A percentile compares a stretch with the other conserved stretches of the same genome.
Evolutionary conservation across 2,888 invertebrate species (phyloP).

Genomic region (Sphaerophoria rueppellii): DNA sequence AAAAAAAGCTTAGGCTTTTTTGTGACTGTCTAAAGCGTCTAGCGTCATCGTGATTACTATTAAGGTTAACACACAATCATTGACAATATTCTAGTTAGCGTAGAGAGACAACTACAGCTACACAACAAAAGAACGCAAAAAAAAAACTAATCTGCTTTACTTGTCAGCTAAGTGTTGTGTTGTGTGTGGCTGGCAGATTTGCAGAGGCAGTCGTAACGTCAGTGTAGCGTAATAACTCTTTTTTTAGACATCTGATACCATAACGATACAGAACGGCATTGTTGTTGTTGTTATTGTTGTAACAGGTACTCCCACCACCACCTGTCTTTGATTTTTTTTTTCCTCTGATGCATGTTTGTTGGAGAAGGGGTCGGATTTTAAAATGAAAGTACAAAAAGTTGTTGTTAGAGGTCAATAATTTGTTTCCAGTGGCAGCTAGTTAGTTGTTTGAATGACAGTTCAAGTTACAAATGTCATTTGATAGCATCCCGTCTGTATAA

Average conservation of each 20-base stretch:
- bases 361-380: not conserved
- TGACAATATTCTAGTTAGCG: slow-evolving; percentile 8
- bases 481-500: too few species aligned
- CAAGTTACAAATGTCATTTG: too few species aligned
- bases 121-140: too few species aligned
- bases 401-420: not conserved
- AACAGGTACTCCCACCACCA: slow-evolving; percentile 66
- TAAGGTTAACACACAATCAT: slow-evolving; percentile 41
- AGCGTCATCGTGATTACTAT: slow-evolving; percentile 7
- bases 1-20: slow-evolving; percentile 50
- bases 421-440: too few species aligned
- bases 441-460: too few species aligned
- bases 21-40: slow-evolving; percentile 13
- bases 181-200: slow-evolving; percentile 29
- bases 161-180: slow-evolving; percentile 39
- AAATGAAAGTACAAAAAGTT: not conserved
- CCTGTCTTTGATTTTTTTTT: not conserved
- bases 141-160: slow-evolving; percentile 59
- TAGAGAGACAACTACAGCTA: slow-evolving; percentile 4
- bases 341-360: slow-evolving; percentile 46
- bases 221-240: slow-evolving; percentile 72
- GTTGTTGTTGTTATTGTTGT: slow-evolving; percentile 4
- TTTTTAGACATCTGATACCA: slow-evolving; percentile 71
- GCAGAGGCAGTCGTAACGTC: slow-evolving; percentile 31
- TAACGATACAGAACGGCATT: slow-evolving; percentile 57